These are phyloP conservation scores for Tryphoninae sp. DNA, from an alignment of 2,888 invertebrate species.

Conservation along the genomic window DNA sequence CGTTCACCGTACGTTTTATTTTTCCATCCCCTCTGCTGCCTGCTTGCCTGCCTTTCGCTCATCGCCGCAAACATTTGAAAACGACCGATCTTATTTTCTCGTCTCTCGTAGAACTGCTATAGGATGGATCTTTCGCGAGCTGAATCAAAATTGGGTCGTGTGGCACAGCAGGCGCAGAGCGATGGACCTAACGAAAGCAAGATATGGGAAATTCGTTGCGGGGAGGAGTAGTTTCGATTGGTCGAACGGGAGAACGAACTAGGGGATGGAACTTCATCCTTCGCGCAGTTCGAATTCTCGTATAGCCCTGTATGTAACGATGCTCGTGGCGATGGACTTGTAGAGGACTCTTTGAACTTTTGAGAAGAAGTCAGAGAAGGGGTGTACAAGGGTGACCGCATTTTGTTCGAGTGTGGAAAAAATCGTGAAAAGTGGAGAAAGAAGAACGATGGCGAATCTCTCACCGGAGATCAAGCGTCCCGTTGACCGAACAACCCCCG, in stretches of 20 bases:
- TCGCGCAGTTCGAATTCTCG: background rate
- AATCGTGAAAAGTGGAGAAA: background rate
- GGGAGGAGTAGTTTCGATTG: background rate
- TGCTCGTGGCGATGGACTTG: background rate
- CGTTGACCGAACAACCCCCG: slow-evolving; percentile 46
- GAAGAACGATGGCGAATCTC: slow-evolving; percentile 17
- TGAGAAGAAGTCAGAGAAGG: no score
- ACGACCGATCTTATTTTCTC: slow-evolving; percentile 34
- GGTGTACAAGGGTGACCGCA: background rate
- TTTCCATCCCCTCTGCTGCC: background rate
- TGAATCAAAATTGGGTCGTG: slow-evolving; percentile 35
- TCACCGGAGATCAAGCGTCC: slow-evolving; percentile 39
- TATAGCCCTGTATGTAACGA: background rate
- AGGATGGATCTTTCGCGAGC: slow-evolving; percentile 6
- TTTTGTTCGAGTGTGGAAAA: no score
- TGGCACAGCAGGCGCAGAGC: slow-evolving; percentile 26
- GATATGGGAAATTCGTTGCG: background rate
- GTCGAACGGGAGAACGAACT: slow-evolving; percentile 1
- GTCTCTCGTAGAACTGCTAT: background rate
- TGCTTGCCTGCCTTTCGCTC: background rate
- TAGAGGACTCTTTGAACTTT: background rate
- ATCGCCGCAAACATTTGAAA: background rate
- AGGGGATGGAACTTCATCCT: background rate
- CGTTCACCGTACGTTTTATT: slow-evolving; percentile 16
- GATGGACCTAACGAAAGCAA: background rate